Conservation (phyloP, 30 jellyfish, hydroid and myxozoan species). For the Hydractinia echinata region DNA sequence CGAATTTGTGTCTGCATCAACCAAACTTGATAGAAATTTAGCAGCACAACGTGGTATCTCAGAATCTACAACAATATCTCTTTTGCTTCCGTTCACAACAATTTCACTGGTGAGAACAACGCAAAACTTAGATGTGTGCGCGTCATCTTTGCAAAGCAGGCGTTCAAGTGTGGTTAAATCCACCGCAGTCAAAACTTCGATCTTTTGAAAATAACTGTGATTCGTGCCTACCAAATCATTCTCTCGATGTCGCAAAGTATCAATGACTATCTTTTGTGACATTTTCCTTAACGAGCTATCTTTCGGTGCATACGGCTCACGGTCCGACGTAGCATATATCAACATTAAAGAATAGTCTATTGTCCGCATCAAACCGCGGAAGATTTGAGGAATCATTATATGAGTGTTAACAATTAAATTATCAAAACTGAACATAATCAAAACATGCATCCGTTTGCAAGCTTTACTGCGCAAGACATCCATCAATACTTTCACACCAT, state of each 20-base stretch:
- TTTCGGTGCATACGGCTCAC: background rate
- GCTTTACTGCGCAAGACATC: background rate
- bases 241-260: background rate
- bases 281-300: background rate
- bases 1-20: too few relatives aligned
- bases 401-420: background rate
- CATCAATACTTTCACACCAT: background rate
- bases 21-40: too few relatives aligned
- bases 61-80: background rate
- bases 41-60: background rate
- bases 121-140: background rate
- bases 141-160: background rate
- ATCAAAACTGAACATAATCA: background rate
- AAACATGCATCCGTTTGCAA: background rate
- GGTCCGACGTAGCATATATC: background rate
- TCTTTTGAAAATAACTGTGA: background rate
- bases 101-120: background rate
- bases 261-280: conserved; percentile 1
- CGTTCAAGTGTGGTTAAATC: background rate
- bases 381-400: background rate
- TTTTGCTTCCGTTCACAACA: background rate
- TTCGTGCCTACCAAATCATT: background rate
- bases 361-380: background rate
- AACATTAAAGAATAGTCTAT: background rate
- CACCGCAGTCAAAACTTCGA: background rate